Evolutionary conservation across 2,113 vertebrate genomes (phyloP), one percentile per base, ranked within the genome.

Genomic region (Recurvirostra avosetta): DNA sequence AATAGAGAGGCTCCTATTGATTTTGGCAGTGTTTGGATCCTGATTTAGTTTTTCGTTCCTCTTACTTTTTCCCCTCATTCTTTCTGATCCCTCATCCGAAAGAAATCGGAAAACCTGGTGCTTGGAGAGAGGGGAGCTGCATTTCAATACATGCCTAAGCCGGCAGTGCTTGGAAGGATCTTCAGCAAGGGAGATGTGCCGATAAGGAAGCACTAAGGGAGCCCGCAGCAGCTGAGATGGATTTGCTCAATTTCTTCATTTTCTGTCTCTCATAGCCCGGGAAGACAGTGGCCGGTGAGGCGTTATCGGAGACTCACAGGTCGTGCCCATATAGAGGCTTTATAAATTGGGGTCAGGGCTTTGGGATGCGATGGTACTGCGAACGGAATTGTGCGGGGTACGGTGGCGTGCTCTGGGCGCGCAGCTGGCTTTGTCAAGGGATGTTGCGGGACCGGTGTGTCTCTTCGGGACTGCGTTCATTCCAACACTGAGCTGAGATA

Each of bases 281-380:
- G 13, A 9, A 45, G 27, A 4, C 59, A 36, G 38, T 15, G 81
- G 25, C 72, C 80, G 63, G 11, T 19, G 63, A 67, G n/a, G 38
- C 0, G 0, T 62, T 73, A 11, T 5, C 1, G 0, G 53, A 56
- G 13, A 22, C 52, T 55, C 5, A 0, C 23, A 32, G 56, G 52
- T n/a, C 0, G 0, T 55, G 52, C 29, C 50, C 55, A 8, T 15
- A 6, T 30, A 45, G 34, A 53, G 49, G 45, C 7, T 89, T 80
- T 80, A 43, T 26, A 21, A 49, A 45, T 2, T 6, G 20, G 34
- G 45, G 5, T 66, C 45, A 45, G 59, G 23, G 45, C 49, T 90
- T 52, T 68, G 74, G 70, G 70, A 7, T 78, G 66, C 7, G 82
- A 9, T 36, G 40, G 59, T 61, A 3, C 23, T 21, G 76, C 0